A percentile compares a stretch with the other conserved stretches of the same genome.
Evolutionary conservation across 1,140 invertebrate genomes (phyloP).

Genomic region (Drosophila pruinosa): DNA sequence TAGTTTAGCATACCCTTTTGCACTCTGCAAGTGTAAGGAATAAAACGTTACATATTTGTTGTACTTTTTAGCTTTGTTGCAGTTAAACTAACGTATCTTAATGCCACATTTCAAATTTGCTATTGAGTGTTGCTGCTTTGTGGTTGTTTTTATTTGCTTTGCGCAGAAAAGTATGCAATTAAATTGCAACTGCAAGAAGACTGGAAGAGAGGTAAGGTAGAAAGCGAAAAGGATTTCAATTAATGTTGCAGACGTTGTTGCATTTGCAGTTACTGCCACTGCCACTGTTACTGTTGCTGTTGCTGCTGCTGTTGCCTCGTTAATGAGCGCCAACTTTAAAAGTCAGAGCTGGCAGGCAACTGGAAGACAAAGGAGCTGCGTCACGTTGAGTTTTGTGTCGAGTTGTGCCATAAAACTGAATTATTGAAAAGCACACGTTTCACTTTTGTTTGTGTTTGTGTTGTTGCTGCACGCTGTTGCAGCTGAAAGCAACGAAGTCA

Average conservation of each 20-base stretch:
- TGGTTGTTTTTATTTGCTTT: slow-evolving; percentile 21
- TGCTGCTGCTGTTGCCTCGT: slow-evolving; percentile 18
- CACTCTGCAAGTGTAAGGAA: no score
- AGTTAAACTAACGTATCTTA: slow-evolving; percentile 17
- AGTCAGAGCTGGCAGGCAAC: slow-evolving; percentile 26
- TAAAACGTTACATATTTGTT: no score
- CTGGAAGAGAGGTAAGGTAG: not conserved
- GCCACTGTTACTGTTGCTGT: not conserved
- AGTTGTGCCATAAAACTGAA: slow-evolving; percentile 64
- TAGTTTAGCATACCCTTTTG: no score
- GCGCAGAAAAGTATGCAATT: slow-evolving; percentile 38
- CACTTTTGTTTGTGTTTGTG: slow-evolving; percentile 61
- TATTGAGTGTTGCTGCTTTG: slow-evolving; percentile 27
- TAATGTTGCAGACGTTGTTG: slow-evolving; percentile 41
- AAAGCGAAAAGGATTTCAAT: slow-evolving; percentile 54
- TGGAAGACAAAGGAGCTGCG: slow-evolving; percentile 29
- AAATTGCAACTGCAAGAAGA: slow-evolving; percentile 23
- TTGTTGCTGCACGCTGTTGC: slow-evolving; percentile 8
- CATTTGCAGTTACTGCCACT: slow-evolving; percentile 5
- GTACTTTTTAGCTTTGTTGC: not conserved
- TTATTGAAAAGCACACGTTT: slow-evolving; percentile 74
- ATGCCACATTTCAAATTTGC: slow-evolving; percentile 8
- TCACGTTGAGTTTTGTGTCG: slow-evolving; percentile 30
- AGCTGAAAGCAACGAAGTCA: slow-evolving; percentile 73
- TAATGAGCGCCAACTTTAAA: slow-evolving; percentile 52